Conservation (phyloP, 2,797 vertebrate species). For the Mus minutoides region DNA sequence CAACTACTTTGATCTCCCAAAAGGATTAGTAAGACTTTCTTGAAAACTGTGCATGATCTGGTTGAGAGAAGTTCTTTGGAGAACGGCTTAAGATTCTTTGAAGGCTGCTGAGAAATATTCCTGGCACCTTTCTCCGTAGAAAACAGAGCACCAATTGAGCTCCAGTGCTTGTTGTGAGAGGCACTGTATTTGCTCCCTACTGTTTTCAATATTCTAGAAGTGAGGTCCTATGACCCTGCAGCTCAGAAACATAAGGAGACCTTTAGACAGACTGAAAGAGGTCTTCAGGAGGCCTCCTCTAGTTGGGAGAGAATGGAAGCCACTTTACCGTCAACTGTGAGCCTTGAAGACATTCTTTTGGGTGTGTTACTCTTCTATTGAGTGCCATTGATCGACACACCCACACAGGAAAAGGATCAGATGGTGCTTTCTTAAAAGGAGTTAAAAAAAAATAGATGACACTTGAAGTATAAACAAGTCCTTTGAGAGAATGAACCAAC, state of each 20-base stretch:
- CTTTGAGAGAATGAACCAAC: neutral
- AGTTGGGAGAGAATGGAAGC: neutral
- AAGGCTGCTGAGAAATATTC: neutral
- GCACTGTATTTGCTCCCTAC: neutral
- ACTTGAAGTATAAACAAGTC: neutral
- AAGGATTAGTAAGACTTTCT: neutral
- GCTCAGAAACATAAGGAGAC: neutral
- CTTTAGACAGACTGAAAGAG: neutral
- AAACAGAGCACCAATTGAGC: conserved; percentile 7
- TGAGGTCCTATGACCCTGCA: neutral
- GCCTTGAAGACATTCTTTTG: neutral
- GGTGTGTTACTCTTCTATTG: neutral
- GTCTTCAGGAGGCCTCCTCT: neutral
- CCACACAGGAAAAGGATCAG: neutral
- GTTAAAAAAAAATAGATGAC: neutral
- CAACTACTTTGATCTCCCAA: neutral
- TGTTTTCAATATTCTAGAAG: neutral
- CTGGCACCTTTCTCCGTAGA: neutral
- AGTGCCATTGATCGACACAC: neutral
- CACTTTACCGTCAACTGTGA: neutral
- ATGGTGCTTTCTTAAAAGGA: neutral
- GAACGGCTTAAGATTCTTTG: conserved; percentile 10
- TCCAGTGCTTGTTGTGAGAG: neutral
- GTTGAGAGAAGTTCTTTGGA: neutral
- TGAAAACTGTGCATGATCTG: neutral